These are phyloP conservation scores for Ditylenchus dipsaci DNA, from an alignment of 1,140 invertebrate species.

Conservation along the genomic window DNA sequence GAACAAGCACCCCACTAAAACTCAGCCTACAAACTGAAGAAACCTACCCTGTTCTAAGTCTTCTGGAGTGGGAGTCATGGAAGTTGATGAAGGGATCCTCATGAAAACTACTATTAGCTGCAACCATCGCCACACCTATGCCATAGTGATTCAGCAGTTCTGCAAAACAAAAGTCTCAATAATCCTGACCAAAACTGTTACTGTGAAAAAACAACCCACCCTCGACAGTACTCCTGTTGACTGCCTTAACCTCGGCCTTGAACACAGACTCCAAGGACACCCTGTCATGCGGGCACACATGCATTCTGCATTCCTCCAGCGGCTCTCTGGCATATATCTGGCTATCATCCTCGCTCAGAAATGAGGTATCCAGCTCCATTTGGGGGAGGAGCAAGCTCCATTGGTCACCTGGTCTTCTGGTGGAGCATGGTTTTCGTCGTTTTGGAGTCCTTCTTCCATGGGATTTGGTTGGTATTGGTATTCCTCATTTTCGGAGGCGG, in stretches of 20 bases:
- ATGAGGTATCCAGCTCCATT: not conserved
- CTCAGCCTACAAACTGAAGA: too few species aligned
- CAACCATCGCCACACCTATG: not conserved
- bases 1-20: too few species aligned
- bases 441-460: too few species aligned
- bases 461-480: too few species aligned
- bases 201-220: too few species aligned
- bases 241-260: slow-evolving; percentile 9
- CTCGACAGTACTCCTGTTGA: not conserved
- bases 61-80: not conserved
- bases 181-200: too few species aligned
- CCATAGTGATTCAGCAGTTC: not conserved
- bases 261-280: slow-evolving; percentile 9
- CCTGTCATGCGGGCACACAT: not conserved
- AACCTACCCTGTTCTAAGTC: not conserved
- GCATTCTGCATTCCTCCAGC: slow-evolving; percentile 9
- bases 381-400: too few species aligned
- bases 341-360: too few species aligned
- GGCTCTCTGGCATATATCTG: not conserved
- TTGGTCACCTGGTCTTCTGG: too few species aligned
- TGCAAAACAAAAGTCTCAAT: too few species aligned
- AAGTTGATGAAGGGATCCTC: not conserved
- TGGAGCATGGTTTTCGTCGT: too few species aligned
- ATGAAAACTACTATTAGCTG: not conserved
- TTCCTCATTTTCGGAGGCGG: too few species aligned